These are phyloP conservation scores for Coregonus clupeaformis DNA, from an alignment of 2,113 vertebrate genomes.

Conservation along the genomic window DNA sequence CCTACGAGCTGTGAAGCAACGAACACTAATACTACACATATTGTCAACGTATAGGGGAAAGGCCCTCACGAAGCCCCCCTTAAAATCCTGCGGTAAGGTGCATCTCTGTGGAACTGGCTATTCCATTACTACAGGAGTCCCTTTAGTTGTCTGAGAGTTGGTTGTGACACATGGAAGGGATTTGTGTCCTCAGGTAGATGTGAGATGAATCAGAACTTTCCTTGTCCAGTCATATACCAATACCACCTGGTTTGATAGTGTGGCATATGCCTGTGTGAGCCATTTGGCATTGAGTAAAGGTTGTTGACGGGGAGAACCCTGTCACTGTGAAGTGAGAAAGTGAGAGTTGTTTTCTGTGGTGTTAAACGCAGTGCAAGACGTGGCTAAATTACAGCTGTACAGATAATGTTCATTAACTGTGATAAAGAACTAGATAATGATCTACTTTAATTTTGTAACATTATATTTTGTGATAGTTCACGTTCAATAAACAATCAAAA, in stretches of 20 bases:
- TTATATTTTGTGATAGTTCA: too few species aligned
- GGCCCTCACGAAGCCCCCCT: slow-evolving; percentile 35
- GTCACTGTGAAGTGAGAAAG: not conserved
- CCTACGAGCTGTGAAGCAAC: not conserved
- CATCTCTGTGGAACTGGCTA: slow-evolving; percentile 36
- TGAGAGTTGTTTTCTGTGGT: slow-evolving; percentile 43
- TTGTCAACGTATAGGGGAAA: slow-evolving; percentile 48
- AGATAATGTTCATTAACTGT: too few species aligned
- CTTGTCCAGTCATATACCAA: slow-evolving; percentile 18
- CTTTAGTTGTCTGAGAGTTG: slow-evolving; percentile 9
- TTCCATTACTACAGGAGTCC: slow-evolving; percentile 47
- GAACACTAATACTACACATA: slow-evolving; percentile 18
- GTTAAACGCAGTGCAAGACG: slow-evolving; percentile 46
- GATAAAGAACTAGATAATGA: not conserved
- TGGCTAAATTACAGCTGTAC: not conserved
- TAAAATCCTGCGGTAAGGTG: not conserved
- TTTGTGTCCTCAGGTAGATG: slow-evolving; percentile 41
- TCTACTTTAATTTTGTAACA: too few species aligned
- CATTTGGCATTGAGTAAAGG: slow-evolving; percentile 16
- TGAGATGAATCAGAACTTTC: slow-evolving; percentile 43
- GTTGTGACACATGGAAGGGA: slow-evolving; percentile 45
- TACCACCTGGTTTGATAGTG: not conserved
- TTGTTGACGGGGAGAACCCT: slow-evolving; percentile 1
- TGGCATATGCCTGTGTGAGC: slow-evolving; percentile 24
- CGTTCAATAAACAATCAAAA: too few species aligned